These are phyloP conservation scores for Microplitis demolitor DNA, from an alignment of 1,140 invertebrate genomes.

Conservation along the genomic window DNA sequence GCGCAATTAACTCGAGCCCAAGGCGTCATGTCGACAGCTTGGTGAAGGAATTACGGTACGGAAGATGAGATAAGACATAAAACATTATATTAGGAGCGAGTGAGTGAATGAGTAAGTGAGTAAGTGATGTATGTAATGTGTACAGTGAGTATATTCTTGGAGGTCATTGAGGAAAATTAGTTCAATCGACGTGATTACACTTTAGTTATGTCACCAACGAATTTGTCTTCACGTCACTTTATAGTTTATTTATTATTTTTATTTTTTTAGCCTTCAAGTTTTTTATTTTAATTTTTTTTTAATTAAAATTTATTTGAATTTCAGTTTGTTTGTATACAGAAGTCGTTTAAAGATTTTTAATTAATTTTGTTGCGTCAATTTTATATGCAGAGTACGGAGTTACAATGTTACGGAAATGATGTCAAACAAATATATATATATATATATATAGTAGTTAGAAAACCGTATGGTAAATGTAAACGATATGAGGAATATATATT, in stretches of 20 bases:
- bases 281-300: too few relatives aligned
- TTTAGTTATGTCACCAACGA: constrained; percentile 38
- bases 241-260: not conserved
- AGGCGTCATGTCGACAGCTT: not conserved
- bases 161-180: constrained; percentile 19
- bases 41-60: not conserved
- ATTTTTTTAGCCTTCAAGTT: not conserved
- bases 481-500: not conserved
- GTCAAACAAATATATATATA: not conserved
- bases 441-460: not conserved
- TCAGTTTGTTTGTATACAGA: too few relatives aligned
- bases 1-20: constrained; percentile 9
- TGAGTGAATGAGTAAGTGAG: not conserved
- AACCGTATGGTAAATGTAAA: constrained; percentile 18
- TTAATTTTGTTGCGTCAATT: too few relatives aligned
- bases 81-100: not conserved
- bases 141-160: not conserved
- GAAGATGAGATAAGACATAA: not conserved
- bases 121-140: too few relatives aligned
- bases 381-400: not conserved
- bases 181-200: constrained; percentile 44
- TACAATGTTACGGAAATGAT: not conserved
- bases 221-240: constrained; percentile 25
- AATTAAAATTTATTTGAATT: too few relatives aligned
- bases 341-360: too few relatives aligned